Evolutionary conservation across 2,113 vertebrate species (phyloP).

Genomic region (Pungitius pungitius): DNA sequence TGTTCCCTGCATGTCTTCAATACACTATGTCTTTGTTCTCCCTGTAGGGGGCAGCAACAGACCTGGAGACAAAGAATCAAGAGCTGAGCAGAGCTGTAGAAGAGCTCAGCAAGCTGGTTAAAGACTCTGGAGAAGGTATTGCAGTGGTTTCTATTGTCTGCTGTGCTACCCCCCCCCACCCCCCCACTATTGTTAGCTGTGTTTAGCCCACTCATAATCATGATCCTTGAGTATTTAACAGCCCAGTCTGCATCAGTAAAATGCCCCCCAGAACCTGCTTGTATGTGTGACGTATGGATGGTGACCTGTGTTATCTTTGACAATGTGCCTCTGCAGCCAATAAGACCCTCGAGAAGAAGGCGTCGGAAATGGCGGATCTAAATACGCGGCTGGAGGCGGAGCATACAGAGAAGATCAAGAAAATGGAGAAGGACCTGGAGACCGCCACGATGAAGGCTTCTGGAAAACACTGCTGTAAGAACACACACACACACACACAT

Average conservation of each 20-base stretch:
- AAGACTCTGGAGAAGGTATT: constrained; percentile 88
- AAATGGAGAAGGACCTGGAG: constrained; percentile 92
- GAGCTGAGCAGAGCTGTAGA: constrained; percentile 92
- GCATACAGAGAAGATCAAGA: constrained; percentile 86
- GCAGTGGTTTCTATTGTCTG: not conserved
- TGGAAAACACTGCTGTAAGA: constrained; percentile 90
- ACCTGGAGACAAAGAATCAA: constrained; percentile 88
- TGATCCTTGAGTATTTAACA: not conserved
- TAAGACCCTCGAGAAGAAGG: constrained; percentile 85
- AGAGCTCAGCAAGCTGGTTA: constrained; percentile 90
- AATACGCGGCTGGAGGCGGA: constrained; percentile 86
- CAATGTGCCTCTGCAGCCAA: constrained; percentile 79
- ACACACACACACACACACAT: not conserved
- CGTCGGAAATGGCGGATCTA: constrained; percentile 81
- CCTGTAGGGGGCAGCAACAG: constrained; percentile 87
- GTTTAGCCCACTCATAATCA: not conserved
- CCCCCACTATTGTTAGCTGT: not conserved
- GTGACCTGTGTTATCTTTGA: constrained; percentile 3
- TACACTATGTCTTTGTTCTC: not conserved
- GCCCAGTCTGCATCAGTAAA: not conserved
- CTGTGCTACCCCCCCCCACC: not conserved
- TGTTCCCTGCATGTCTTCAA: not conserved
- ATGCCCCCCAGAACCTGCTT: not conserved
- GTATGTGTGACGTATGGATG: not conserved
- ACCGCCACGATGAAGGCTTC: constrained; percentile 87